Evolutionary conservation across 1,140 invertebrate species (phyloP).

Genomic region (Acromyrmex charruanus): DNA sequence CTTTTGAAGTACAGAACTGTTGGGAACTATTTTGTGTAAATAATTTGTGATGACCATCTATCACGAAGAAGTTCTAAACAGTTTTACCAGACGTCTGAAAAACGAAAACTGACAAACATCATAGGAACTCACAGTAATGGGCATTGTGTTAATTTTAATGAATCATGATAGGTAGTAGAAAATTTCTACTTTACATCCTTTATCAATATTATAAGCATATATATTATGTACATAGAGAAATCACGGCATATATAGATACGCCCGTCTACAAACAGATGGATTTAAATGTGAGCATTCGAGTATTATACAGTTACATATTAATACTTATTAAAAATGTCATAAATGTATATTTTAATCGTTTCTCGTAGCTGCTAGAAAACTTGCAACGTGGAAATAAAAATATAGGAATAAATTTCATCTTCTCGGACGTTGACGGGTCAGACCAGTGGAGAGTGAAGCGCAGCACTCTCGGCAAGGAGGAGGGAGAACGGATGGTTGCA

Average conservation of each 20-base stretch:
- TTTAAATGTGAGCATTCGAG: neutral
- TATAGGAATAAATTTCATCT: neutral
- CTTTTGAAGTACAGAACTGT: slow-evolving; percentile 4
- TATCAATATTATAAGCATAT: neutral
- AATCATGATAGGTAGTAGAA: neutral
- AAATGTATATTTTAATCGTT: neutral
- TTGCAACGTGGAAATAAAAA: neutral
- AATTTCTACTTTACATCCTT: neutral
- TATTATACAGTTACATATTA: neutral
- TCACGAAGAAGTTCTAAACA: slow-evolving; percentile 27
- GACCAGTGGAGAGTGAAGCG: neutral
- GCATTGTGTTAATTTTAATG: slow-evolving; percentile 9
- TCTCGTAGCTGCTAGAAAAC: neutral
- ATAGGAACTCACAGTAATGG: neutral
- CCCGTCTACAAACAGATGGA: neutral
- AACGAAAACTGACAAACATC: neutral
- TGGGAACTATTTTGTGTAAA: slow-evolving; percentile 44
- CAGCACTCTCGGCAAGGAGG: neutral
- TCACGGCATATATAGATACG: neutral
- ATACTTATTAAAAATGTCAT: neutral
- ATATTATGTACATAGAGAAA: neutral
- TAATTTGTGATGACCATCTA: slow-evolving; percentile 46
- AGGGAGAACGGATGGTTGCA: neutral
- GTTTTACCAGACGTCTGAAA: slow-evolving; percentile 12
- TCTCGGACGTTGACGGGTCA: slow-evolving; percentile 5